Base-by-base conservation (phyloP, 2,888 invertebrate genomes). In the Pyralis farinalis region DNA sequence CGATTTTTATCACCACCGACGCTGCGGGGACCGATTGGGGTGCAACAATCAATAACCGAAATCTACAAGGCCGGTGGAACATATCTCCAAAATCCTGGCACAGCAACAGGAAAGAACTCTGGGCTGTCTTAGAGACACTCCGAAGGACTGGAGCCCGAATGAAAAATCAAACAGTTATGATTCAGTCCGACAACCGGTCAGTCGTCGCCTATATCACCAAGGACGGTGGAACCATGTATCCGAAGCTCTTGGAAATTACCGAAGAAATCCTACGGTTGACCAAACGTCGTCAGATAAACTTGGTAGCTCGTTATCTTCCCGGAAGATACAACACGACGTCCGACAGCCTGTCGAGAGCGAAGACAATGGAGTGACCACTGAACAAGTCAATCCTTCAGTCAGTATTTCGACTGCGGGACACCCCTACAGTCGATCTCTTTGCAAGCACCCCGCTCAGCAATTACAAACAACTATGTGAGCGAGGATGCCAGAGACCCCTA, bases 141-240 rank as follows among this genome's bases (percentile, higher is more conserved):
- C 6, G 34, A n/a, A 1, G 8, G 7, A 1, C 9, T 1, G 25
- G 21, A 6, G 3, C 7, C 4, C 7, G 5, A 3, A 5, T 37
- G 7, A 1, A 7, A 33, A 3, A n/a, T 1, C n/a, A 7, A n/a
- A 29, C 33, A 6, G 28, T 28, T 4, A 29, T 37, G 4, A 10
- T 12, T 0, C 48, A 54, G 12, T 33, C 55, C 7, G 53, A 49
- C 48, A 56, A 53, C 25, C 34, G 34, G 11, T 44, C 58, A 2
- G 34, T 46, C 8, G 47, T 40, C 0, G 43, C 53, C 1, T 53
- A 53, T 29, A 43, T 57, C 6, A 44, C 36, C 1, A 56, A 53
- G 11, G 43, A 57, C 21, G 54, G 54, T 1, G 54, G 55, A 1
- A 53, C 55, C 4, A 42, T 36, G 8, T 59, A 54, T 1, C 7